Conservation (phyloP, 2,797 vertebrate genomes). For the Bradypus variegatus region DNA sequence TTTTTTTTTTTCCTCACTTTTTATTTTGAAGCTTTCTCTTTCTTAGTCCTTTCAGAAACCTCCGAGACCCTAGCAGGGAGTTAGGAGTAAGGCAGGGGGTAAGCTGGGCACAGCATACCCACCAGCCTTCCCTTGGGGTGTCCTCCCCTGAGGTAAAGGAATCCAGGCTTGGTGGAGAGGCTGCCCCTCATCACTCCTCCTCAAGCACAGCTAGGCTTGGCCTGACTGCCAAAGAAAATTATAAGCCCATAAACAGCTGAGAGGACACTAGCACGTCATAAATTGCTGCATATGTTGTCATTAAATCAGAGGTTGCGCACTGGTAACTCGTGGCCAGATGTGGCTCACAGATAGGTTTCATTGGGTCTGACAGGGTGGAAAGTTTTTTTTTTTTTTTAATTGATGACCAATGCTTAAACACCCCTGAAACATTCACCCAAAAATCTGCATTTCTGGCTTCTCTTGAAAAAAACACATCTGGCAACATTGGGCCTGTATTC, state of each 20-base stretch:
- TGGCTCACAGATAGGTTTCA: neutral
- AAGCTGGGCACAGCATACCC: neutral
- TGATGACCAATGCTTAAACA: neutral
- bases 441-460: neutral
- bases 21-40: neutral
- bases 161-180: neutral
- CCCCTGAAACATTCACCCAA: neutral
- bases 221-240: neutral
- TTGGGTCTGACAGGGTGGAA: neutral
- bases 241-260: neutral
- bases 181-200: neutral
- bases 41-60: neutral
- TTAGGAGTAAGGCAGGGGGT: neutral
- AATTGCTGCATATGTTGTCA: neutral
- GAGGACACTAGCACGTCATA: neutral
- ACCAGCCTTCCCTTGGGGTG: neutral
- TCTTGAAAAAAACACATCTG: neutral
- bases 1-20: neutral
- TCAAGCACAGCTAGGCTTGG: neutral
- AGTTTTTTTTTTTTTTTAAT: neutral
- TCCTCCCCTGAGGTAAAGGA: neutral
- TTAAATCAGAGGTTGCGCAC: neutral
- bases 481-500: neutral
- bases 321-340: neutral
- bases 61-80: neutral